These are phyloP conservation scores for Heliothis subflexa DNA, from an alignment of 1,140 invertebrate species.

Conservation along the genomic window DNA sequence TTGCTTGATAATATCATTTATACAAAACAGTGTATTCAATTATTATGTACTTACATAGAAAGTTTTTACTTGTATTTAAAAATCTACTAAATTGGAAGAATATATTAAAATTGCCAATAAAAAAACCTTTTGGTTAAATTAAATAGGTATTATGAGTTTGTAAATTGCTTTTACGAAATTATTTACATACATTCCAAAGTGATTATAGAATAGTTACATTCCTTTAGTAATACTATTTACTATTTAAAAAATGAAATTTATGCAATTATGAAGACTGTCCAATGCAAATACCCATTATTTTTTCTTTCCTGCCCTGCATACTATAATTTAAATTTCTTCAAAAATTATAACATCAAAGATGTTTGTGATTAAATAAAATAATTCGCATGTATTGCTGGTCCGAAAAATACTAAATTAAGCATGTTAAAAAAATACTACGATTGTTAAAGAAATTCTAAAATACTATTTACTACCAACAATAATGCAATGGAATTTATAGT, in stretches of 20 bases:
- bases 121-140: not conserved
- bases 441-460: conserved; percentile 49
- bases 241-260: conserved; percentile 23
- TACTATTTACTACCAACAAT: conserved; percentile 57
- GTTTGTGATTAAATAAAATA: conserved; percentile 8
- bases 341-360: conserved; percentile 7
- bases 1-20: conserved; percentile 40
- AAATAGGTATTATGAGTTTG: conserved; percentile 8
- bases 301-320: conserved; percentile 13
- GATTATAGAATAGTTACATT: conserved; percentile 22
- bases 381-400: conserved; percentile 29
- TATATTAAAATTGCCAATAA: not conserved
- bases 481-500: conserved; percentile 77
- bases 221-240: conserved; percentile 16
- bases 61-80: conserved; percentile 14
- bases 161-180: conserved; percentile 20
- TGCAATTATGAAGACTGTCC: conserved; percentile 36
- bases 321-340: not conserved
- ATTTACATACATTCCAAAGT: conserved; percentile 35
- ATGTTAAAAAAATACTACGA: conserved; percentile 30
- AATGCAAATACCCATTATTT: not conserved
- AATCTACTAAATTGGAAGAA: conserved; percentile 2
- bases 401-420: conserved; percentile 31
- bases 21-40: conserved; percentile 10
- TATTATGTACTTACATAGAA: not conserved